These are phyloP conservation scores for Ormyrus rosae DNA, from an alignment of 2,888 invertebrate species.

Conservation along the genomic window DNA sequence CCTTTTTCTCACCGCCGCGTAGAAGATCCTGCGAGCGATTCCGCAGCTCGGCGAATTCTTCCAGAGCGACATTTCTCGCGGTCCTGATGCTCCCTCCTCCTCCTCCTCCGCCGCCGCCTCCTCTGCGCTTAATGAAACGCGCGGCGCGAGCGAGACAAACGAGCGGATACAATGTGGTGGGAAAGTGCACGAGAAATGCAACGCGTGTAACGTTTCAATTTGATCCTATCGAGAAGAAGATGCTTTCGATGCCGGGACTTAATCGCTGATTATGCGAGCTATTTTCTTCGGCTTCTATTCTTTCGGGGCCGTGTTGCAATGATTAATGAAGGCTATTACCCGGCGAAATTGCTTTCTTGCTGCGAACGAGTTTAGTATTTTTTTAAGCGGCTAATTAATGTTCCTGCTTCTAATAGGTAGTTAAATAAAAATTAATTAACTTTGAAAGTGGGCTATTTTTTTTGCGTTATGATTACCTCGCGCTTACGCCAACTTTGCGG, in stretches of 20 bases:
- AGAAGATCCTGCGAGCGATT: constrained; percentile 38
- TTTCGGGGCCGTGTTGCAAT: no score
- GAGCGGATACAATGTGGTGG: constrained; percentile 33
- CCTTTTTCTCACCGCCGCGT: not conserved
- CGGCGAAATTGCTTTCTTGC: no score
- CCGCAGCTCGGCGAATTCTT: constrained; percentile 41
- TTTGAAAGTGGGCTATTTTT: no score
- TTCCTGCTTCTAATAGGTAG: no score
- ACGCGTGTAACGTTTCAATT: constrained; percentile 36
- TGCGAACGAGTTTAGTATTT: no score
- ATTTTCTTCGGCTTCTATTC: no score
- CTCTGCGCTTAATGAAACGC: constrained; percentile 38
- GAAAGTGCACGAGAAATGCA: constrained; percentile 45
- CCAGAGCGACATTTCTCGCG: constrained; percentile 54
- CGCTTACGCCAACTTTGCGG: no score
- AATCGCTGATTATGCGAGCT: not conserved
- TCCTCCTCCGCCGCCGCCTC: not conserved
- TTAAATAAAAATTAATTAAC: no score
- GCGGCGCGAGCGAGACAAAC: constrained; percentile 22
- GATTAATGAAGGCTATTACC: no score
- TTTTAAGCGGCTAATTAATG: no score
- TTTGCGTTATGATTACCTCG: no score
- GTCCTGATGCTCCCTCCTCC: constrained; percentile 27
- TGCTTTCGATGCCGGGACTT: not conserved
- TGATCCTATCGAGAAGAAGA: not conserved